Evolutionary conservation across 2,888 invertebrate genomes (phyloP), one percentile per base, ranked within the genome.

Genomic region (Mystacides longicornis): DNA sequence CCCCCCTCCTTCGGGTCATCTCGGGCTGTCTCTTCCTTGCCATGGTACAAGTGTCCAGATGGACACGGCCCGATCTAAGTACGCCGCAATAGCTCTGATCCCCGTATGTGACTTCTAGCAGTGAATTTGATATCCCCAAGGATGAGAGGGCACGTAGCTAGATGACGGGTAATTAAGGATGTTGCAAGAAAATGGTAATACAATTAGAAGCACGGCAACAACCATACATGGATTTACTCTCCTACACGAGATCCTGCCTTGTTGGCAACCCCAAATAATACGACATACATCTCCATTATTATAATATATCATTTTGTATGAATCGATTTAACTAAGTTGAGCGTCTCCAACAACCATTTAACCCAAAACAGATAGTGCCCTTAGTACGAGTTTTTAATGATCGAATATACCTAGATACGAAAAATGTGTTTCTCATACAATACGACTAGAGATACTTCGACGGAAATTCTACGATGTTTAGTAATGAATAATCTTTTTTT

Each of bases 151-250:
- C 59, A 59, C 59, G 59, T 59, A 31, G 51, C 22, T 51, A 18
- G 48, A 59, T 54, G 59, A 59, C 59, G 59, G 59, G 54, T 59
- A 56, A 59, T 59, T 56, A 59, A 59, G 45, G 14, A 22, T 23
- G 45, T 37, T 37, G 37, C 37, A 37, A 37, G 37, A 37, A 37
- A 37, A 37, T 37, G 37, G 37, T 37, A 37, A 37, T 37, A 37
- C 37, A 37, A 37, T 7, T 37, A 37, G 37, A 37, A 37, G 37
- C 16, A 37, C 37, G 3, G 7, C 16, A 37, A 37, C 37, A 7
- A 37, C 37, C n/a, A 37, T 14, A 37, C 16, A 37, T 27, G 14
- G 37, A 37, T 37, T 37, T n/a, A 37, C 37, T 37, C 16, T 14
- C 14, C 37, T 37, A 37, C 16, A 37, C 37, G 16, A 14, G 3